Evolutionary conservation across 2,888 invertebrate species (phyloP), one percentile per base, ranked within the genome.

Genomic region (Sinhomidia bicolor): DNA sequence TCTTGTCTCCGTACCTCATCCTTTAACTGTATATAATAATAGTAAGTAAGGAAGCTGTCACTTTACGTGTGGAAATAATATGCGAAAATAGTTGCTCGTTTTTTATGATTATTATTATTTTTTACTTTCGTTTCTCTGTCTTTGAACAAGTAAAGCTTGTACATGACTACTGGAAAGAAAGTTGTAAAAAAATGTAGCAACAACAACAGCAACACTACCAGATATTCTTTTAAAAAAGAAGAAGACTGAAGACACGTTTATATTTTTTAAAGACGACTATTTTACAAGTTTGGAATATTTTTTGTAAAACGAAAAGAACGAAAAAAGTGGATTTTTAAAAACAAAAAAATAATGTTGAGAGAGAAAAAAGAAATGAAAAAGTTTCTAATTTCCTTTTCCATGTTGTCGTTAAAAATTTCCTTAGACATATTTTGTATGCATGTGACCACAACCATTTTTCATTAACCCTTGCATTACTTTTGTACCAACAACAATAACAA

Each of bases 31-130:
- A 20, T 47, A 20, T 10, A 23, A 60, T 60, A 60, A 60, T n/a
- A n/a, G n/a, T 60, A 60, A 60, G 17, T 26, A 12, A 78, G 65
- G 65, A 65, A 17, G 80, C 78, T 60, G 80, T 81, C 81, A 81
- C 32, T 68, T 81, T 44, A 81, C 36, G 41, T 47, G 47, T 47
- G 29, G 41, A 36, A 60, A 65, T n/a, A 32, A 32, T 65, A 81
- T 79, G 57, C 23, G 65, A 81, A 65, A 65, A 36, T 65, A 32
- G 44, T 81, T 23, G 26, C 17, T 47, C 47, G 23, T 60, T 60
- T 60, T n/a, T n/a, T n/a, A n/a, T n/a, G n/a, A n/a, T n/a, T 51
- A 29, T 32, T 78, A 54, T 32, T 57, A 17, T 54, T 17, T 54
- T 54, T 14, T n/a, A n/a, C n/a, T n/a, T 4, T 54, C 17, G 17